Conservation (phyloP, 2,888 invertebrate genomes). For the Oligia latruncula region DNA sequence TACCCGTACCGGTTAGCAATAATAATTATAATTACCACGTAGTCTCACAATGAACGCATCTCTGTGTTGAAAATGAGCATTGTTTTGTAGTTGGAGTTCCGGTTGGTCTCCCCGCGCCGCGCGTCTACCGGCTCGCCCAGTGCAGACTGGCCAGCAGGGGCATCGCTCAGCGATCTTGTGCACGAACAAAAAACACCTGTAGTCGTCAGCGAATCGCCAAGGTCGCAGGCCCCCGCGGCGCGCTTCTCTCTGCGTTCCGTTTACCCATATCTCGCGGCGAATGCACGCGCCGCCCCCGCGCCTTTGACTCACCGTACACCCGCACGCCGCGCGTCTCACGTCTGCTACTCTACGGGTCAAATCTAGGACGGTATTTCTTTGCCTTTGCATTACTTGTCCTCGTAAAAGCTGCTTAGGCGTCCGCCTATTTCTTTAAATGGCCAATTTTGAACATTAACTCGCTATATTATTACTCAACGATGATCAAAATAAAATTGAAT, state of each 20-base stretch:
- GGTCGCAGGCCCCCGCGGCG: constrained; percentile 87
- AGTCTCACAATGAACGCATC: constrained; percentile 53
- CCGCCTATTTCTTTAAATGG: constrained; percentile 3
- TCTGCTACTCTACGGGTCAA: constrained; percentile 74
- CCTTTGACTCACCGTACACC: constrained; percentile 81
- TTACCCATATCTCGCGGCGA: constrained; percentile 89
- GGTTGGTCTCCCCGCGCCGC: constrained; percentile 78
- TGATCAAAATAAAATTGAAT: background rate
- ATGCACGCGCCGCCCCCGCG: constrained; percentile 85
- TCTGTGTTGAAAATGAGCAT: constrained; percentile 70
- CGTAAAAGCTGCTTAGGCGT: constrained; percentile 22
- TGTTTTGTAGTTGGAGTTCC: constrained; percentile 80
- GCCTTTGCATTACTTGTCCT: constrained; percentile 55
- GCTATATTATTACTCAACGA: constrained; percentile 1
- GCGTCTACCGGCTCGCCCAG: constrained; percentile 68
- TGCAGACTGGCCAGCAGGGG: constrained; percentile 74
- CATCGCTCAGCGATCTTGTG: constrained; percentile 81
- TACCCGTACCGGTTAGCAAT: constrained; percentile 35
- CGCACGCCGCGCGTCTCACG: constrained; percentile 71
- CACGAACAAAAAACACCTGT: constrained; percentile 90
- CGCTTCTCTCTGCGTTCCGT: constrained; percentile 86
- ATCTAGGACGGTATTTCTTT: constrained; percentile 79
- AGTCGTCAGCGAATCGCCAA: constrained; percentile 88
- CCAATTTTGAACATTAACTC: constrained; percentile 9
- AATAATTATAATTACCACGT: constrained; percentile 54